Base-by-base conservation (phyloP, 2,797 vertebrate genomes). In the Propithecus deckenii region DNA sequence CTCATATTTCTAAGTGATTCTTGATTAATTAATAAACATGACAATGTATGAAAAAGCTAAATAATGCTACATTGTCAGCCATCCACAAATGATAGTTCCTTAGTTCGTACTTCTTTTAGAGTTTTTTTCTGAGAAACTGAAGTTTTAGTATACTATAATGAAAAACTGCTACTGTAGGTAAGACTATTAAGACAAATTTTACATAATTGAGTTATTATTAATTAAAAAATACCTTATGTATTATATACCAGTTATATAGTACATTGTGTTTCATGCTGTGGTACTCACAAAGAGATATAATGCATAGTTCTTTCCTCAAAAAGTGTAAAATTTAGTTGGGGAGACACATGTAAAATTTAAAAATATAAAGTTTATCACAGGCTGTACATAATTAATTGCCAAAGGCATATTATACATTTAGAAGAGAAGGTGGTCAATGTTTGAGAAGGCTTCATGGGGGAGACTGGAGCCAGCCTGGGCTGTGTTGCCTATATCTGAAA, bases 171-270 rank as follows among this genome's bases (percentile, higher is more conserved):
- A 38, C 18, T 32, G 0, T 93, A 94, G 78, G 46, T 92, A 93
- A 84, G 55, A 91, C 57, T 83, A 76, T 71, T 12, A 95, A 83
- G 65, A 57, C 12, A 91, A n/a, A 12, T 89, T 93, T 74, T 79
- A 90, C 1, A 76, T 96, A 81, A 85, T 76, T 9, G 89, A 94
- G n/a, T 85, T 94, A 89, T 78, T 83, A 63, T 92, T 83, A 89
- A 83, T 63, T 48, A 83, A 86, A 90, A 89, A 78, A 63, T 75
- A 65, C 38, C 32, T 92, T 69, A n/a, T 30, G 5, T 65, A 15
- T 67, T 81, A 38, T 89, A 50, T 76, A 65, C 9, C 30, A 50
- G 43, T 50, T 50, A 59, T 52, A 63, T 50, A 57, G 28, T n/a
- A 38, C 14, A 38, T 38, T 52, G 13, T 55, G 13, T 94, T 95